Conservation (phyloP, 2,888 invertebrate species). For the Octodonta nipae region DNA sequence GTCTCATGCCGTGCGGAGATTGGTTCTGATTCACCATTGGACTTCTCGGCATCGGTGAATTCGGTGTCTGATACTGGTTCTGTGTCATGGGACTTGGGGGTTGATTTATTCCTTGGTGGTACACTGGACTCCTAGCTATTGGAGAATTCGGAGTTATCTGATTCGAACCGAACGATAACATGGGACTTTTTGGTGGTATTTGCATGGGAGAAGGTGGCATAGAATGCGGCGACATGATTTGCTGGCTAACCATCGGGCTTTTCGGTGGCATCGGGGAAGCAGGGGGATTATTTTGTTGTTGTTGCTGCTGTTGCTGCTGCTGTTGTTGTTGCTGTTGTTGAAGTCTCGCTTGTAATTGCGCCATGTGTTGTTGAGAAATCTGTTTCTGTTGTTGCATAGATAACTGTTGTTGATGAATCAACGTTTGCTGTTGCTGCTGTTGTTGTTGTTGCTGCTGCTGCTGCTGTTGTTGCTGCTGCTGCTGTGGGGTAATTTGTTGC, state of each 20-base stretch:
- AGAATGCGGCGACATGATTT: constrained; percentile 35
- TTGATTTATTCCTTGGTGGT: constrained; percentile 33
- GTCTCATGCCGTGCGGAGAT: constrained; percentile 41
- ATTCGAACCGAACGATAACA: constrained; percentile 22
- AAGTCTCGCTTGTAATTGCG: constrained; percentile 35
- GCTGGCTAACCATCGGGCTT: constrained; percentile 36
- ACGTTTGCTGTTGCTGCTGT: constrained; percentile 25
- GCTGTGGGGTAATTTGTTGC: constrained; percentile 32
- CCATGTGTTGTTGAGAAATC: constrained; percentile 26
- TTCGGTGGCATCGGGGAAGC: constrained; percentile 43
- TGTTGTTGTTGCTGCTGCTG: constrained; percentile 28
- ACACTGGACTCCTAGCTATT: constrained; percentile 44
- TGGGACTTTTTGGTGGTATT: constrained; percentile 36
- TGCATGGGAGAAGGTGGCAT: constrained; percentile 38
- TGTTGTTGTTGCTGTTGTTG: constrained; percentile 16
- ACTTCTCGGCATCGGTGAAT: constrained; percentile 34
- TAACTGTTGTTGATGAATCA: constrained; percentile 20
- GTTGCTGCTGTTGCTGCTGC: constrained; percentile 16
- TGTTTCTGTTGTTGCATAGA: constrained; percentile 26
- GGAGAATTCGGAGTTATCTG: constrained; percentile 46
- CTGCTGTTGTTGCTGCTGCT: constrained; percentile 37
- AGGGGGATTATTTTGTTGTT: constrained; percentile 31
- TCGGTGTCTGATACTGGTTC: constrained; percentile 37
- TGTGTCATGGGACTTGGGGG: constrained; percentile 41
- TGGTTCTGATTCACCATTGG: constrained; percentile 33